Percentiles rank a stretch among this genome's conserved stretches.
These are phyloP conservation scores for Stramonita haemastoma DNA, from an alignment of 2,888 invertebrate species.

Conservation along the genomic window DNA sequence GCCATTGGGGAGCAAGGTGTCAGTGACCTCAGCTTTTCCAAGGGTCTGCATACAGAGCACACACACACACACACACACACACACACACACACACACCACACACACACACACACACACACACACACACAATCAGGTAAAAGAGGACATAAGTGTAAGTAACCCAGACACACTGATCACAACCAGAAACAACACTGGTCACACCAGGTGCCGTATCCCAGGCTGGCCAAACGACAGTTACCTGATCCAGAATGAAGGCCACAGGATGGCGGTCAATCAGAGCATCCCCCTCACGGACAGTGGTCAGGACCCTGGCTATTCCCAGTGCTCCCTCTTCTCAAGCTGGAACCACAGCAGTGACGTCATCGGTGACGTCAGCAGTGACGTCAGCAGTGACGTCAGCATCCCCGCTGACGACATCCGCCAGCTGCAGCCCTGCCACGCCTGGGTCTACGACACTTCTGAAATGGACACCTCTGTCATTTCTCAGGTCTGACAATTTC, in stretches of 20 bases:
- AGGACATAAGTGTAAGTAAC: too few species aligned
- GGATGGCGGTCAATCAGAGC: neutral
- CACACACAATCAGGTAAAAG: too few species aligned
- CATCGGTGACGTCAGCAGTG: neutral
- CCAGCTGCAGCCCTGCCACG: constrained; percentile 4
- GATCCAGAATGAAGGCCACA: neutral
- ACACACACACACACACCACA: too few species aligned
- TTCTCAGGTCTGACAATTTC: neutral
- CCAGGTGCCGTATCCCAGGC: neutral
- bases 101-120: too few species aligned
- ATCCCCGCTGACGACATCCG: neutral
- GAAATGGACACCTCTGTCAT: constrained; percentile 5
- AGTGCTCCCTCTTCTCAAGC: neutral
- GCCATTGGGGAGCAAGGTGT: too few species aligned
- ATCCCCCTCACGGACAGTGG: neutral
- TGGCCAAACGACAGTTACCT: neutral
- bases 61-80: too few species aligned
- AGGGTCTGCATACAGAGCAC: too few species aligned
- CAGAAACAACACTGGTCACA: neutral
- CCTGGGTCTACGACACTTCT: neutral
- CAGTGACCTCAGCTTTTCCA: too few species aligned
- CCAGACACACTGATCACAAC: too few species aligned
- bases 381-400: neutral
- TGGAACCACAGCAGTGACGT: neutral
- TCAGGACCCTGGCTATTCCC: neutral